A percentile compares a stretch with the other conserved stretches of the same genome.
Conservation (phyloP, 2,888 invertebrate species). For the Pomacea canaliculata region DNA sequence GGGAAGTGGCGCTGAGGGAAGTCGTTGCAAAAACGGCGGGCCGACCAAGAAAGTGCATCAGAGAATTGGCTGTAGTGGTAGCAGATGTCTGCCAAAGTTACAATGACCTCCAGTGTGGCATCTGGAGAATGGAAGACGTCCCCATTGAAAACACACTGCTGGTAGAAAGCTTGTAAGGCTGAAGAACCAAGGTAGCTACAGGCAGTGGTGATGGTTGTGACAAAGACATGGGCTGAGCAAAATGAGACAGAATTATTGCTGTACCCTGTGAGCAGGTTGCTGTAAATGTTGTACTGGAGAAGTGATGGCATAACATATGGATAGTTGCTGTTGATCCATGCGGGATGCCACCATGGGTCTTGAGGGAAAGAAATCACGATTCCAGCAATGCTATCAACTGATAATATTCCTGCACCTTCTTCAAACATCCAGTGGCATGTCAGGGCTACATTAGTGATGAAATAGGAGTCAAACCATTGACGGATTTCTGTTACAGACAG, state of each 20-base stretch:
- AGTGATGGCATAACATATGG: slow-evolving; percentile 33
- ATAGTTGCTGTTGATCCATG: slow-evolving; percentile 39
- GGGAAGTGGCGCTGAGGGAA: slow-evolving; percentile 19
- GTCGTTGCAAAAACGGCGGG: slow-evolving; percentile 23
- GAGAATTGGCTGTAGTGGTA: slow-evolving; percentile 13
- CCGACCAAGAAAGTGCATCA: slow-evolving; percentile 25
- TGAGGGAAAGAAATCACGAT: slow-evolving; percentile 28
- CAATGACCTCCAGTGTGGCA: slow-evolving; percentile 30
- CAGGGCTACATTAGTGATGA: neutral
- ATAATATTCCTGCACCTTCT: slow-evolving; percentile 34
- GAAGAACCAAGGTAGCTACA: slow-evolving; percentile 29
- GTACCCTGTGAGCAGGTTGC: neutral
- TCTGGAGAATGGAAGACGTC: neutral
- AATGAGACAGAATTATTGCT: slow-evolving; percentile 3
- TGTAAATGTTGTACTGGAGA: slow-evolving; percentile 16
- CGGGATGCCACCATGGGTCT: slow-evolving; percentile 39
- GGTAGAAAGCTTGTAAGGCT: slow-evolving; percentile 11
- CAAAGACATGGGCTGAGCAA: slow-evolving; percentile 6
- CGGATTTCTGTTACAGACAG: slow-evolving; percentile 35
- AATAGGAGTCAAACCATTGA: slow-evolving; percentile 36
- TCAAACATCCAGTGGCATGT: slow-evolving; percentile 45
- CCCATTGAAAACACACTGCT: slow-evolving; percentile 33
- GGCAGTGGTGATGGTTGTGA: slow-evolving; percentile 17
- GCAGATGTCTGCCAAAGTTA: slow-evolving; percentile 28
- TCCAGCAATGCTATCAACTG: slow-evolving; percentile 35